Base-by-base conservation (phyloP, 2,888 invertebrate species). In the Hydrotaea cyrtoneurina region DNA sequence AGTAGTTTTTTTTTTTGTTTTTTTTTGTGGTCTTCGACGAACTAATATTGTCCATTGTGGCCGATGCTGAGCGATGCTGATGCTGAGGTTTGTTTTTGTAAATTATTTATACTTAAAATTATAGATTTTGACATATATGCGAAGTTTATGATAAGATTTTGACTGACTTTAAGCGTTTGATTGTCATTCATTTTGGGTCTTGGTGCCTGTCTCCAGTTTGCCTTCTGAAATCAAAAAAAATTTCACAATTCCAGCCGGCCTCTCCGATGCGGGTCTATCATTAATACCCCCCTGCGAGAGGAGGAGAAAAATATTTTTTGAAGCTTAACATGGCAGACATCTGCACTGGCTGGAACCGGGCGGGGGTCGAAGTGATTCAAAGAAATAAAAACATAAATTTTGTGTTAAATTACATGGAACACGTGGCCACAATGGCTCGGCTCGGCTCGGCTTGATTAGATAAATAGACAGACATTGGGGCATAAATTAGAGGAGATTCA, bases 121-220 rank as follows among this genome's bases (percentile, higher is more conserved):
- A 85, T 82, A 79, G 79, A 69, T 82, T 85, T 82, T 85, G 85
- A 85, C 85, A 82, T 76, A 79, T 82, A 82, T 74, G 85, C 76
- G 69, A 77, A 76, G 82, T 78, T 85, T 82, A 85, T 82, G 85
- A 82, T 85, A 80, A 85, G 79, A 81, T 79, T 85, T 85, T 85
- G 66, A 82, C 79, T 79, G 77, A 78, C 77, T 85, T 82, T 74
- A 82, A 78, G 78, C 69, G 53, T 71, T 79, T 73, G 73, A 79
- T 79, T 85, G 79, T 76, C 79, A 76, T 57, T 84, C 76, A 78
- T 59, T 72, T 53, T 71, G 39, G 8, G 21, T 23, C 66, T 39
- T 3, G 26, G 13, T 21, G 59, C 36, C 36, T 43, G n/a, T 82
- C 13, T 43, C 39, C 39, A 39, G 13, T 62, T 62, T 31, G 39